These are phyloP conservation scores for Pyralis farinalis DNA, from an alignment of 2,888 invertebrate genomes.

Conservation along the genomic window DNA sequence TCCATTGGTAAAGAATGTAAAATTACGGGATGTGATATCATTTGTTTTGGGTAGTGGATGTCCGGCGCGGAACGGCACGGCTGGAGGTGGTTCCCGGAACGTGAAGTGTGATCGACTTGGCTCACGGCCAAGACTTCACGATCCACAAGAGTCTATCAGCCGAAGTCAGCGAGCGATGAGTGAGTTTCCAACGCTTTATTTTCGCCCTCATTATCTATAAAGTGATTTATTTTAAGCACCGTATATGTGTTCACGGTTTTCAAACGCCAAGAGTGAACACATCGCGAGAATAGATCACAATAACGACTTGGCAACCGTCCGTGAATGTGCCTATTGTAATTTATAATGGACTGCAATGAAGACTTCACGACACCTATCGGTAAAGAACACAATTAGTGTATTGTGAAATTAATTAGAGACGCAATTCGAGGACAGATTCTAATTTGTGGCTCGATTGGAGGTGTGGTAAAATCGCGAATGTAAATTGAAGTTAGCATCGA, in stretches of 20 bases:
- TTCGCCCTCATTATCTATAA: slow-evolving; percentile 75
- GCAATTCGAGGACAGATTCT: slow-evolving; percentile 48
- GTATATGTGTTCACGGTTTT: slow-evolving; percentile 50
- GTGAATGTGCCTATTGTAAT: slow-evolving; percentile 50
- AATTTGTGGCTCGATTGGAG: slow-evolving; percentile 32
- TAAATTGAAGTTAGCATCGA: slow-evolving; percentile 48
- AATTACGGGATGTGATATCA: slow-evolving; percentile 30
- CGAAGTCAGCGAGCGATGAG: slow-evolving; percentile 63
- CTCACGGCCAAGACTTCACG: slow-evolving; percentile 46
- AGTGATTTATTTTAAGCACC: slow-evolving; percentile 72
- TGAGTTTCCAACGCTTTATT: slow-evolving; percentile 71
- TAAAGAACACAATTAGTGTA: slow-evolving; percentile 53
- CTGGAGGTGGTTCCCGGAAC: slow-evolving; percentile 32
- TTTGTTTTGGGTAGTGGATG: slow-evolving; percentile 36
- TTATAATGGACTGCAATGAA: slow-evolving; percentile 58
- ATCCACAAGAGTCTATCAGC: slow-evolving; percentile 52
- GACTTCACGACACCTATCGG: slow-evolving; percentile 48
- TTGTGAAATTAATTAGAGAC: slow-evolving; percentile 54
- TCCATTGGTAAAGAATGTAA: slow-evolving; percentile 23
- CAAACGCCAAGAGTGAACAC: slow-evolving; percentile 57
- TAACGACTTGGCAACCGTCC: slow-evolving; percentile 60
- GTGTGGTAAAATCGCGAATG: slow-evolving; percentile 41
- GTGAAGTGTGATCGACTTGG: slow-evolving; percentile 63
- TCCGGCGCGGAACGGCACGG: slow-evolving; percentile 20
- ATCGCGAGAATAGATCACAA: slow-evolving; percentile 60